These are phyloP conservation scores for Periparus ater DNA, from an alignment of 2,797 vertebrate genomes.

Conservation along the genomic window DNA sequence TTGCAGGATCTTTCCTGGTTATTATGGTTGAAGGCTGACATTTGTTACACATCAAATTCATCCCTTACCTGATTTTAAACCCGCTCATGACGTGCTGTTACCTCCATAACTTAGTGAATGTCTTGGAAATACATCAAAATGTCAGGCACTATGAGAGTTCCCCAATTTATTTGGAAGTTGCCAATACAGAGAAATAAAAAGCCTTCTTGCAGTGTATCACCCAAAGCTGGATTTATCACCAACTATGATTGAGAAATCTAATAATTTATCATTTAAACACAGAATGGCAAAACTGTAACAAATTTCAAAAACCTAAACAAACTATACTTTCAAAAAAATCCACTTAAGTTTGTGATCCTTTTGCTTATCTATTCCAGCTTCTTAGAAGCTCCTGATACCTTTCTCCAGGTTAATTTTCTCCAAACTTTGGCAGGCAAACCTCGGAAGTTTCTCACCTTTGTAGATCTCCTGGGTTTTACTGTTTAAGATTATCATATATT, in stretches of 20 bases:
- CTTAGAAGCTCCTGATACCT: neutral
- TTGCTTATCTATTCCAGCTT: neutral
- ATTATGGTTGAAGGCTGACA: neutral
- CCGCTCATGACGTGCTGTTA: fast-evolving
- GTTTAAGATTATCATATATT: neutral
- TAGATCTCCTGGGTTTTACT: neutral
- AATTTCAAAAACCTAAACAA: neutral
- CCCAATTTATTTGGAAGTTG: neutral
- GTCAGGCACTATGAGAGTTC: neutral
- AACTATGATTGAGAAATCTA: neutral
- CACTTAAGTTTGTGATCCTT: neutral
- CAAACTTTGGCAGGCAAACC: neutral
- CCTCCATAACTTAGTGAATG: neutral
- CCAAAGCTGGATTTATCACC: neutral
- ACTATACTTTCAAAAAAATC: neutral
- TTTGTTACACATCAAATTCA: fast-evolving
- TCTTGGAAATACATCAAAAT: neutral
- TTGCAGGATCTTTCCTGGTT: neutral
- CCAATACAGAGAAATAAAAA: neutral
- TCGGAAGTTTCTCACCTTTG: neutral
- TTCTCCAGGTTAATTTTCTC: neutral
- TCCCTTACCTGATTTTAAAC: neutral
- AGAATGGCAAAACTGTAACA: neutral
- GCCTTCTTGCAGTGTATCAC: neutral
- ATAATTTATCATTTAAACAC: neutral